A percentile compares a stretch with the other conserved stretches of the same genome.
Evolutionary conservation across 2,113 vertebrate genomes (phyloP).

Genomic region (Gallinago jamesoni): DNA sequence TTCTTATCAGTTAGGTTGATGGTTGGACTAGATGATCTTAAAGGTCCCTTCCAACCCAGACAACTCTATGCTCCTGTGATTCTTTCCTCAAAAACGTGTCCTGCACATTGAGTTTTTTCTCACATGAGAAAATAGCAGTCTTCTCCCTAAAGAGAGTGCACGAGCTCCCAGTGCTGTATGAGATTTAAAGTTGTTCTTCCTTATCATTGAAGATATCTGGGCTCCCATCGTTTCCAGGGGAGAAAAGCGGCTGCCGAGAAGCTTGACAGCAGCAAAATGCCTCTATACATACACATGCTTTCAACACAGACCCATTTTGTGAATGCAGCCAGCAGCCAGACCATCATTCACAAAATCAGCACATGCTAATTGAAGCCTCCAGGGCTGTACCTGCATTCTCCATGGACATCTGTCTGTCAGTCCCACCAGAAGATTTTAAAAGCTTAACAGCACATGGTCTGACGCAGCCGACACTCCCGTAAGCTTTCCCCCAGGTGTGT

Average conservation of each 20-base stretch:
- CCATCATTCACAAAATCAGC: neutral
- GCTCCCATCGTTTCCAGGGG: neutral
- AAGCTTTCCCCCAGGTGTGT: neutral
- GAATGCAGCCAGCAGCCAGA: neutral
- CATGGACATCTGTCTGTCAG: neutral
- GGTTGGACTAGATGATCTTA: too few relatives aligned
- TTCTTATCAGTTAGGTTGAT: too few relatives aligned
- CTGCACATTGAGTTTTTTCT: neutral
- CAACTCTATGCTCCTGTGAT: too few relatives aligned
- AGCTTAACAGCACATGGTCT: neutral
- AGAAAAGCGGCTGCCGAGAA: neutral
- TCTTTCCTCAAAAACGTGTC: neutral
- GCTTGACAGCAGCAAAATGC: neutral
- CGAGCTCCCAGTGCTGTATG: neutral
- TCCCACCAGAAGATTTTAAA: neutral
- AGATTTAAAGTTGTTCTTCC: neutral
- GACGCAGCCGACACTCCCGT: neutral
- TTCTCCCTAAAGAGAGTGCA: neutral
- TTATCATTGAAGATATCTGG: neutral
- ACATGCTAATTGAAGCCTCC: accelerated
- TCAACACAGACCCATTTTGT: neutral
- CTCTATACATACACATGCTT: accelerated
- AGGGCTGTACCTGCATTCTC: neutral
- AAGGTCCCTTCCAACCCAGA: too few relatives aligned
- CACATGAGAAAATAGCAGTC: neutral